Conservation (phyloP, 2,113 vertebrate genomes). For the Columbina picui region DNA sequence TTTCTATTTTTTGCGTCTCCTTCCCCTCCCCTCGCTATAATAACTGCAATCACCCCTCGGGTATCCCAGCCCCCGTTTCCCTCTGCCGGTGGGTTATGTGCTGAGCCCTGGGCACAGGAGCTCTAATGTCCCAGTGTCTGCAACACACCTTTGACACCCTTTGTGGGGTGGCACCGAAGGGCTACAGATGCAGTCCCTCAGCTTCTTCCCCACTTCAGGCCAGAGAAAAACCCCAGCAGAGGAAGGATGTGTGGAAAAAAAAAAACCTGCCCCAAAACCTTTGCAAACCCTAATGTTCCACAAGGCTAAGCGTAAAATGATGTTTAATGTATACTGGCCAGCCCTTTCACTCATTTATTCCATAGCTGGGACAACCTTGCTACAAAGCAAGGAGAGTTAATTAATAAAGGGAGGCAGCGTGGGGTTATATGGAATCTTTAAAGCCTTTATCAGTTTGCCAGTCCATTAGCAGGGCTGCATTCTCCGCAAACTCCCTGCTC, state of each 20-base stretch:
- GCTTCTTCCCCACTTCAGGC: neutral
- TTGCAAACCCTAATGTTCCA: neutral
- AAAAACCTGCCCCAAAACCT: neutral
- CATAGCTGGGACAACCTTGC: constrained; percentile 3
- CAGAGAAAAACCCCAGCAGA: neutral
- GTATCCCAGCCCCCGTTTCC: too few species aligned
- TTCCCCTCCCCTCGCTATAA: neutral
- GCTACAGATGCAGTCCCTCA: neutral
- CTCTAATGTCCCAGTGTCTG: fast-evolving
- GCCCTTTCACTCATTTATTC: constrained; percentile 32
- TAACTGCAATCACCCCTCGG: neutral
- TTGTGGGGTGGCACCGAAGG: neutral
- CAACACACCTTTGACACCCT: neutral
- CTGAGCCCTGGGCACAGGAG: fast-evolving
- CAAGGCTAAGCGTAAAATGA: neutral
- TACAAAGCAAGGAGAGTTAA: constrained; percentile 63
- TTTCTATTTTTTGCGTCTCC: neutral
- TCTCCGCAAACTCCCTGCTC: constrained; percentile 74
- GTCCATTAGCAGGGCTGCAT: constrained; percentile 74
- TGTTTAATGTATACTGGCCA: constrained; percentile 33
- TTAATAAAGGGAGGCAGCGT: constrained; percentile 74
- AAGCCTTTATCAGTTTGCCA: constrained; percentile 77
- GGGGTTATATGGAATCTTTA: constrained; percentile 76
- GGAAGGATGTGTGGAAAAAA: neutral
- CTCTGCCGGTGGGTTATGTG: fast-evolving